Conservation (phyloP, 2,888 invertebrate genomes). For the Leucoptera coffeella region DNA sequence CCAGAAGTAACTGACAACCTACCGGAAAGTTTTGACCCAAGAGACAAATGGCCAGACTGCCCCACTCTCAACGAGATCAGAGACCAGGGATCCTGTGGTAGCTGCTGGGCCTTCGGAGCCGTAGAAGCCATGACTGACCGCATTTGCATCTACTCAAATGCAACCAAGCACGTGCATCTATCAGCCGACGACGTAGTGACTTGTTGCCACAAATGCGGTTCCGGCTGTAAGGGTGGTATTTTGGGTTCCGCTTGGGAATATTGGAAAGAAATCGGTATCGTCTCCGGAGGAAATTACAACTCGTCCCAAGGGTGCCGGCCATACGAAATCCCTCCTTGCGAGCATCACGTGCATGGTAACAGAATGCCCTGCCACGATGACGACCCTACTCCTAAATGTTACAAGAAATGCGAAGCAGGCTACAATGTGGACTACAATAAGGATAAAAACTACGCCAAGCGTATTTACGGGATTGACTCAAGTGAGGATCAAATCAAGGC, state of each 20-base stretch:
- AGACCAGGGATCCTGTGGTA: conserved; percentile 86
- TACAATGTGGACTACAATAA: conserved; percentile 64
- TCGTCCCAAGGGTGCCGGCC: conserved; percentile 80
- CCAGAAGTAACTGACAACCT: conserved; percentile 34
- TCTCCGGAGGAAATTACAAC: conserved; percentile 79
- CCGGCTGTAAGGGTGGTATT: conserved; percentile 79
- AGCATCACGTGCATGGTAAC: conserved; percentile 82
- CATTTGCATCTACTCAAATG: conserved; percentile 75
- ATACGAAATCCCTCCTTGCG: conserved; percentile 80
- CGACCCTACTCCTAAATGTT: conserved; percentile 72
- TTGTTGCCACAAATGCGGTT: conserved; percentile 76
- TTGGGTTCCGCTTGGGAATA: conserved; percentile 78
- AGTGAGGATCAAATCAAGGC: conserved; percentile 65
- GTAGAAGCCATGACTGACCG: conserved; percentile 90
- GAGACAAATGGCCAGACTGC: conserved; percentile 78
- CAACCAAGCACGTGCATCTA: conserved; percentile 62
- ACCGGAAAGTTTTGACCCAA: conserved; percentile 76
- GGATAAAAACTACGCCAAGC: conserved; percentile 71
- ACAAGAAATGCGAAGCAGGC: conserved; percentile 56
- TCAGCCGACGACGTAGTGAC: conserved; percentile 82
- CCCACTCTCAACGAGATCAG: conserved; percentile 77
- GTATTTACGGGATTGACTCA: conserved; percentile 54
- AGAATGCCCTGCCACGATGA: conserved; percentile 65
- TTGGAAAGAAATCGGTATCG: conserved; percentile 78
- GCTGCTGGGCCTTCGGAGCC: conserved; percentile 92